A percentile compares a stretch with the other conserved stretches of the same genome.
These are phyloP conservation scores for Lytechinus pictus DNA, from an alignment of 35 echinoderm and acorn worm species.

Conservation along the genomic window DNA sequence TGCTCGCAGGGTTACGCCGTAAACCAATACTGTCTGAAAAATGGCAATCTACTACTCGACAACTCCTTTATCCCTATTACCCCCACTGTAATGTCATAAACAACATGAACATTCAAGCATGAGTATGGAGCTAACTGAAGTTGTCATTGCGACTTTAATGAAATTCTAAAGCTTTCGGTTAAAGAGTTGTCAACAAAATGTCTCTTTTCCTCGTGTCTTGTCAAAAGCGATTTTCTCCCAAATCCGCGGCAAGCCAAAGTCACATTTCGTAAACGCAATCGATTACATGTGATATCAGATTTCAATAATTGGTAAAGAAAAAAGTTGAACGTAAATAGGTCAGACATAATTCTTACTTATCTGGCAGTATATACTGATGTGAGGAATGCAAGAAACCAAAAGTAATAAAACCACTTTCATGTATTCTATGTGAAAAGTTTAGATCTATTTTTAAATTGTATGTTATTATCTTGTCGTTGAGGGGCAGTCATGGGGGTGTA, in stretches of 20 bases:
- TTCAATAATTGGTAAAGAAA: not conserved
- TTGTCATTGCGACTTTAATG: not conserved
- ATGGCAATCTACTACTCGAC: not conserved
- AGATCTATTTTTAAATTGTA: not conserved
- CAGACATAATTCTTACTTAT: not conserved
- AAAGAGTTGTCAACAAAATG: not conserved
- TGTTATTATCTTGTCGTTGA: not conserved
- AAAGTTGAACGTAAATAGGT: not conserved
- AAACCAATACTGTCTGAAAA: not conserved
- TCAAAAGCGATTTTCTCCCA: not conserved
- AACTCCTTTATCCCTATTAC: not conserved
- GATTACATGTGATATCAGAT: not conserved
- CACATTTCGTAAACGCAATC: not conserved
- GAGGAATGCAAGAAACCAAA: not conserved
- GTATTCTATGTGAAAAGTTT: not conserved
- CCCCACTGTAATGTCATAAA: not conserved
- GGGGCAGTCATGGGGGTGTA: too few relatives aligned
- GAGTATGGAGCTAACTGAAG: not conserved
- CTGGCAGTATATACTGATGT: not conserved
- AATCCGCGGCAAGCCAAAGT: not conserved
- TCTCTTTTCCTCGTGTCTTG: not conserved
- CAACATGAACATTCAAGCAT: not conserved
- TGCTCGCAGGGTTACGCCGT: slow-evolving; percentile 25
- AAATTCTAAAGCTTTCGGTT: not conserved
- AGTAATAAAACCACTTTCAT: not conserved